phyloP scores from a whole-genome alignment of 2,888 invertebrate species.

The Dusona sp. region DNA sequence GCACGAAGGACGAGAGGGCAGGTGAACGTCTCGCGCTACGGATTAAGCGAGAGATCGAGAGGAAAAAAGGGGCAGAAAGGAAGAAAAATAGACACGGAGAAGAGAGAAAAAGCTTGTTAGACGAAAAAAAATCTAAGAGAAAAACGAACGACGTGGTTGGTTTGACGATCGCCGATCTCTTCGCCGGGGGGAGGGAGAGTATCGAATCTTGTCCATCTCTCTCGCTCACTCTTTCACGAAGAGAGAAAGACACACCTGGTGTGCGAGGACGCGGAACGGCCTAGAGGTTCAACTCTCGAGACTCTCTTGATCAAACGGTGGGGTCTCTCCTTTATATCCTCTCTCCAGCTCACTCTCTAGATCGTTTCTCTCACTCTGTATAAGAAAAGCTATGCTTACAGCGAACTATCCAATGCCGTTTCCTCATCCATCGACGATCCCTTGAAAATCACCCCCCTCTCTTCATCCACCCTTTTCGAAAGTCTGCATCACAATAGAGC shows the following conservation, averaged over 20 bases:
- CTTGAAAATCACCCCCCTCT: conserved; percentile 67
- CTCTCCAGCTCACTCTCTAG: conserved; percentile 43
- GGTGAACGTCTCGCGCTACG: conserved; percentile 61
- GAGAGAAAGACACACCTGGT: conserved; percentile 79
- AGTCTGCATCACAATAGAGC: conserved; percentile 20
- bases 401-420: conserved; percentile 42
- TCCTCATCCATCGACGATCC: conserved; percentile 56
- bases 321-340: conserved; percentile 53
- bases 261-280: conserved; percentile 84
- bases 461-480: conserved; percentile 4
- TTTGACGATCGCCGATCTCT: conserved; percentile 70
- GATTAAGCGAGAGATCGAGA: conserved; percentile 29
- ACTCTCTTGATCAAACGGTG: conserved; percentile 50
- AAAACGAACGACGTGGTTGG: conserved; percentile 54
- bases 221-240: conserved; percentile 53
- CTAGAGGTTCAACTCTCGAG: conserved; percentile 76
- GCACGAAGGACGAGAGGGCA: conserved; percentile 69
- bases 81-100: conserved; percentile 44
- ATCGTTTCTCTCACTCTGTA: conserved; percentile 28
- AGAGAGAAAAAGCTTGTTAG: conserved; percentile 42
- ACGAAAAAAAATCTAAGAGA: conserved; percentile 39
- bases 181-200: conserved; percentile 67
- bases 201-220: conserved; percentile 60
- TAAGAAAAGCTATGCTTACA: conserved; percentile 57
- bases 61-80: not conserved